Evolutionary conservation across 2,797 vertebrate genomes (phyloP), one percentile per base, ranked within the genome.

Genomic region (Momotus momota): DNA sequence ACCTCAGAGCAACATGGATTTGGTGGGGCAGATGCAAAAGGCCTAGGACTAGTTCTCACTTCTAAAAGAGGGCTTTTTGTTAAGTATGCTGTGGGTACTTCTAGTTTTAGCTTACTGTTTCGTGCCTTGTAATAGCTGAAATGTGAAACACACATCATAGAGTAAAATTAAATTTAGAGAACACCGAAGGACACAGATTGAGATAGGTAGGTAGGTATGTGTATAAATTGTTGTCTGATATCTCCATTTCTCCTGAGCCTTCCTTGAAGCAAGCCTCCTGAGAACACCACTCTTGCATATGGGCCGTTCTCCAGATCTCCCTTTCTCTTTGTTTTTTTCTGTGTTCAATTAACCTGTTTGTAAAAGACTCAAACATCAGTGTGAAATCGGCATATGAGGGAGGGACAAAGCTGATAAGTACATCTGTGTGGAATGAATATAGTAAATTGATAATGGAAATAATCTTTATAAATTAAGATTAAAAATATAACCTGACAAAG

Each of bases 41-140:
- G 17, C 52, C 6, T 26, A 40, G 48, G 62, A 61, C 35, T 64
- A 29, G 16, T 88, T 91, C 41, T 40, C 3, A 16, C 13, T 91
- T 66, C 25, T 72, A 2, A 5, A 31, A 69, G 46, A 20, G 33
- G 25, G 25, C 29, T 38, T 65, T 82, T 82, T 38, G 22, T 60
- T 43, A 72, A n/a, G 25, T 0, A 1, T 77, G 27, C 31, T 80
- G 0, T 33, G 33, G 18, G 5, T 49, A 38, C 14, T n/a, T 12
- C 33, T 58, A 38, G 2, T 29, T 62, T 84, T 49, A 81, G 29
- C 29, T 78, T 52, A 6, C 20, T 78, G 2, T 62, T 71, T 71
- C 74, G 75, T 81, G 52, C 35, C 4, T 7, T 4, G 2, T 33
- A 7, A 13, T 60, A 57, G 20, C 8, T 61, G 62, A 81, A 81